Evolutionary conservation across 2,797 vertebrate genomes (phyloP).

Genomic region (Sebastolobus alascanus): DNA sequence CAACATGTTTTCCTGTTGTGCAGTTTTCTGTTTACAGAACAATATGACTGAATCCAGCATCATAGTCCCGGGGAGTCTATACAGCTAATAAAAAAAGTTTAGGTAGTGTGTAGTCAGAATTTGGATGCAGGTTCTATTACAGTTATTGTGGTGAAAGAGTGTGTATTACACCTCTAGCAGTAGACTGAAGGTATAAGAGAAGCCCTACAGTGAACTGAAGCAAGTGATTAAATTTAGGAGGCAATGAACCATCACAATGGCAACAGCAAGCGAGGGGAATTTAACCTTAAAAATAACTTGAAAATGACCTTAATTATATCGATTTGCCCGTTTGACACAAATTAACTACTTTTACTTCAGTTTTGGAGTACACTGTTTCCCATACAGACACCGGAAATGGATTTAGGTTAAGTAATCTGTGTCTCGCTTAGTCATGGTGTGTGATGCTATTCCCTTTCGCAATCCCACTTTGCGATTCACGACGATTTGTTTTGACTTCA

Average conservation of each 20-base stretch:
- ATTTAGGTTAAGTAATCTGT: constrained; percentile 8
- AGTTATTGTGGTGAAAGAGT: not conserved
- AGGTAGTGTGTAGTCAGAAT: not conserved
- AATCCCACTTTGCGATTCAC: not conserved
- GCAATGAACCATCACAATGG: not conserved
- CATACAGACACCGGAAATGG: not conserved
- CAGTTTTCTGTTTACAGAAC: constrained; percentile 18
- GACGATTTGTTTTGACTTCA: not conserved
- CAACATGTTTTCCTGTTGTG: constrained; percentile 23
- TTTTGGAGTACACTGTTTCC: not conserved
- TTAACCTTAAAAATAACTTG: not conserved
- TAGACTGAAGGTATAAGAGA: not conserved
- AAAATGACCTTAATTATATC: not conserved
- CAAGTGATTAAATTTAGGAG: not conserved
- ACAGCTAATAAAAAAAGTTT: not conserved
- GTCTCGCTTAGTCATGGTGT: not conserved
- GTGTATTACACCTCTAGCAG: not conserved
- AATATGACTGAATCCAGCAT: not conserved
- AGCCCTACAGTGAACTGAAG: not conserved
- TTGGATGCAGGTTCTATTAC: not conserved
- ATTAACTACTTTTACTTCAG: not conserved
- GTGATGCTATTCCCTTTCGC: not conserved
- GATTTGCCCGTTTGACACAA: not conserved
- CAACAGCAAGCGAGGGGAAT: not conserved
- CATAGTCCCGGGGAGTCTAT: not conserved